Conservation (phyloP, 2,797 vertebrate species). For the Oreortyx pictus region DNA sequence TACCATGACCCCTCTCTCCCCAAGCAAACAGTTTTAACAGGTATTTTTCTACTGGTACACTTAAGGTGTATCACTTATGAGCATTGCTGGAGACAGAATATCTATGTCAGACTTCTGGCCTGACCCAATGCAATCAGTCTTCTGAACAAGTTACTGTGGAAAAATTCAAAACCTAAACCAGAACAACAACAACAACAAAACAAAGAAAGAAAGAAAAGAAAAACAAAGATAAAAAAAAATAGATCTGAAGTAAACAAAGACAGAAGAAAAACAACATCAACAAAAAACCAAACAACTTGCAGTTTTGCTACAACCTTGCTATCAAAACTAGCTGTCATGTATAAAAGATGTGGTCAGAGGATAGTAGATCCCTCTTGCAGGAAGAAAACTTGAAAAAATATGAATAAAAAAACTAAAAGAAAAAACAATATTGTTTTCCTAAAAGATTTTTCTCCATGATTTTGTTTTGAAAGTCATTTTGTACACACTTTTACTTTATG, state of each 20-base stretch:
- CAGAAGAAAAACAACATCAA: background rate
- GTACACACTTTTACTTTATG: background rate
- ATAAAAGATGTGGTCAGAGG: background rate
- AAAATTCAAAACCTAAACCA: background rate
- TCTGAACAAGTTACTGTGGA: background rate
- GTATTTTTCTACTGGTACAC: slow-evolving; percentile 27
- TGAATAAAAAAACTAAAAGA: background rate
- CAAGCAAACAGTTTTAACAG: slow-evolving; percentile 17
- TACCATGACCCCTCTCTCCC: slow-evolving; percentile 21
- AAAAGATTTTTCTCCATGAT: background rate
- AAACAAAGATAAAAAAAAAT: too few species aligned
- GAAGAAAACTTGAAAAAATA: background rate
- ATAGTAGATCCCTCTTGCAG: background rate
- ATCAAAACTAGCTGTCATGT: background rate
- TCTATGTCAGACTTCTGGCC: slow-evolving; percentile 34
- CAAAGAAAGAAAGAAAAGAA: background rate
- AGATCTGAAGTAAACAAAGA: background rate
- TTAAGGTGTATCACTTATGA: slow-evolving; percentile 45
- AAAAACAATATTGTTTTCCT: background rate
- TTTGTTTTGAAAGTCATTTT: background rate
- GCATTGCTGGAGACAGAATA: slow-evolving; percentile 21
- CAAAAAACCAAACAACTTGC: background rate
- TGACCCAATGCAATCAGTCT: slow-evolving; percentile 9
- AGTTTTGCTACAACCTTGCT: background rate
- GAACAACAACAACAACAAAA: too few species aligned